Percentiles rank a stretch among this genome's conserved stretches.
Evolutionary conservation across 2,888 invertebrate genomes (phyloP).

Genomic region (Mimachlamys varia): DNA sequence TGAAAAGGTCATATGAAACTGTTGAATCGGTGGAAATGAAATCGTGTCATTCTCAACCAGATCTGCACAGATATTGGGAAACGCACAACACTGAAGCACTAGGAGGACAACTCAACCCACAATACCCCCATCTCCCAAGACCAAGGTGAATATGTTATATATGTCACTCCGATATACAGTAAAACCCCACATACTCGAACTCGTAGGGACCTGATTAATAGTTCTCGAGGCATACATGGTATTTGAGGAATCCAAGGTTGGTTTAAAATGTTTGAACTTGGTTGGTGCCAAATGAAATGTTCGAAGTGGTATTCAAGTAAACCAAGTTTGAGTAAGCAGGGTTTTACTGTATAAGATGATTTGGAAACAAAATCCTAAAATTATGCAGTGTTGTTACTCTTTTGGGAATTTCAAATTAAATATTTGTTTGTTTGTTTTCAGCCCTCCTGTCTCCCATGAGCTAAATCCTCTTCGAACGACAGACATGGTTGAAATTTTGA

Average conservation of each 20-base stretch:
- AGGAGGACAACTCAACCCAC: not conserved
- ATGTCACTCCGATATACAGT: too few species aligned
- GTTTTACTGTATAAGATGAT: not conserved
- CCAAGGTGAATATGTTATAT: not conserved
- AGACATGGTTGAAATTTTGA: conserved; percentile 90
- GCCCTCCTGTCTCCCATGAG: conserved; percentile 48
- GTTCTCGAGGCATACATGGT: too few species aligned
- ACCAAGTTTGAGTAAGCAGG: too few species aligned
- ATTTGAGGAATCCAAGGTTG: too few species aligned
- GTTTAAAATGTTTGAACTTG: too few species aligned
- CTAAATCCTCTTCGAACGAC: conserved; percentile 79
- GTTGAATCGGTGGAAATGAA: conserved; percentile 60
- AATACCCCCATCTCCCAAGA: not conserved
- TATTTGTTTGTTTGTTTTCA: conserved; percentile 38
- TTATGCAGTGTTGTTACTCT: not conserved
- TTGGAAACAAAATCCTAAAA: not conserved
- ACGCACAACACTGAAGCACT: conserved; percentile 48
- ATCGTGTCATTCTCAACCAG: conserved; percentile 91
- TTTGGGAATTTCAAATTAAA: not conserved
- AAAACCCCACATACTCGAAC: too few species aligned
- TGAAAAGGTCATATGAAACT: conserved; percentile 67
- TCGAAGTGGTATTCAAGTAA: too few species aligned
- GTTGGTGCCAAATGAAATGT: too few species aligned
- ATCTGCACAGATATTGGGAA: conserved; percentile 86
- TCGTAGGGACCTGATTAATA: too few species aligned